Evolutionary conservation across 2,888 invertebrate species (phyloP), one percentile per base, ranked within the genome.

Genomic region (Drosophila peninsularis): DNA sequence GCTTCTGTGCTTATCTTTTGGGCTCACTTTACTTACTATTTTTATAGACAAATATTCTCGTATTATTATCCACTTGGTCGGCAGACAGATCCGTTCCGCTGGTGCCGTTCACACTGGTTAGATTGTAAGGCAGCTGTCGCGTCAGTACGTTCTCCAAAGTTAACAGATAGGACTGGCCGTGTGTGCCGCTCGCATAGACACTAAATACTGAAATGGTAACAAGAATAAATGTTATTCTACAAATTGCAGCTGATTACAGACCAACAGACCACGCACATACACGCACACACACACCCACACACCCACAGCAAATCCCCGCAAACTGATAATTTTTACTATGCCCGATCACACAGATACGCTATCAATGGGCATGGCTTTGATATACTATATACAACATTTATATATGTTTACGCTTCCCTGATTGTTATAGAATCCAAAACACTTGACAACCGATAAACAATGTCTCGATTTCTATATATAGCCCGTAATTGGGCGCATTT

Each of bases 161-260:
- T 7, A 85, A 66, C 52, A 90, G 66, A 79, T 89, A 89, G 49
- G 90, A 86, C 64, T 92, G 91, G 21, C 88, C 91, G 68, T 88
- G 76, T 73, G 84, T 77, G 62, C 82, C 74, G 52, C 82, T 72
- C 80, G 87, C 75, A 70, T 72, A 82, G 76, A 80, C 86, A 75
- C 85, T 82, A 77, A 91, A 81, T 74, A 91, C 92, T 92, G 90
- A 83, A 91, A 91, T 78, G 80, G 71, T 52, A 49, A 17, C 52
- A 62, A 58, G 14, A 36, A 45, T 19, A 14, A 17, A 32, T 47
- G 17, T 19, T 37, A 30, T 45, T 27, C 45, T 36, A 52, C 52
- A 11, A 52, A 37, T 36, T 45, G 71, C 39, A 70, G 42, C 49
- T 71, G 65, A 69, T 56, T 63, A 69, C 65, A 55, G 10, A 11